phyloP scores from a whole-genome alignment of 2,113 vertebrate genomes.

The Ochotona curzoniae region DNA sequence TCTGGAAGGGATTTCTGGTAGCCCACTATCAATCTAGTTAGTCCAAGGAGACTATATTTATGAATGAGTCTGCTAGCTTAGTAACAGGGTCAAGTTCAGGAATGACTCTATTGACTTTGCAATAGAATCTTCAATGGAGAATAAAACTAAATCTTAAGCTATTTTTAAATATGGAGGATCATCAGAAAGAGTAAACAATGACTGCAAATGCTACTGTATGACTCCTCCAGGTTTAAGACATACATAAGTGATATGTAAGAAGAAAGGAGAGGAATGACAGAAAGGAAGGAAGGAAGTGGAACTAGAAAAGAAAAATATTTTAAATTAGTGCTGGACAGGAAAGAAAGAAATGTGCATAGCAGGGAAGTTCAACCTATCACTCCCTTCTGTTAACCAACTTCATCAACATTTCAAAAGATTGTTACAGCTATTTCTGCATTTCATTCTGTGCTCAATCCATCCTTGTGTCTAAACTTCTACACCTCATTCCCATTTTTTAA shows the following conservation, averaged over 20 bases:
- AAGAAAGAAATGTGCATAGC: background rate
- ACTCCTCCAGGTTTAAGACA: background rate
- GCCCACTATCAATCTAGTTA: slow-evolving; percentile 66
- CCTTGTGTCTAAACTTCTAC: slow-evolving; percentile 22
- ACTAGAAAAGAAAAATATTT: slow-evolving; percentile 16
- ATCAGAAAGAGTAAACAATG: background rate
- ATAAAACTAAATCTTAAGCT: slow-evolving; percentile 18
- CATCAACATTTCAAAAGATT: background rate
- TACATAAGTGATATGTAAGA: background rate
- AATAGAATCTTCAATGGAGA: slow-evolving; percentile 44
- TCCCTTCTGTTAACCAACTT: slow-evolving; percentile 14
- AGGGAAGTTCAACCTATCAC: background rate
- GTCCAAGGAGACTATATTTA: slow-evolving; percentile 71
- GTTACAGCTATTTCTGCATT: background rate
- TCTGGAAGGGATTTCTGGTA: slow-evolving; percentile 67
- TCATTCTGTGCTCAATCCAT: slow-evolving; percentile 15
- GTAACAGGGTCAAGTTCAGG: slow-evolving; percentile 59
- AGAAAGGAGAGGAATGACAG: background rate
- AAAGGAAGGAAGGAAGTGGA: background rate
- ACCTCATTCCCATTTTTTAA: background rate
- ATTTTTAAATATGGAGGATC: slow-evolving; percentile 24
- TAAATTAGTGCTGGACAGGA: background rate
- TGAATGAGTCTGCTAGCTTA: slow-evolving; percentile 71
- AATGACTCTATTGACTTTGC: slow-evolving; percentile 22
- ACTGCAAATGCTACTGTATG: background rate